phyloP scores from a whole-genome alignment of 1,140 invertebrate species.

The Lepidurus packardi region DNA sequence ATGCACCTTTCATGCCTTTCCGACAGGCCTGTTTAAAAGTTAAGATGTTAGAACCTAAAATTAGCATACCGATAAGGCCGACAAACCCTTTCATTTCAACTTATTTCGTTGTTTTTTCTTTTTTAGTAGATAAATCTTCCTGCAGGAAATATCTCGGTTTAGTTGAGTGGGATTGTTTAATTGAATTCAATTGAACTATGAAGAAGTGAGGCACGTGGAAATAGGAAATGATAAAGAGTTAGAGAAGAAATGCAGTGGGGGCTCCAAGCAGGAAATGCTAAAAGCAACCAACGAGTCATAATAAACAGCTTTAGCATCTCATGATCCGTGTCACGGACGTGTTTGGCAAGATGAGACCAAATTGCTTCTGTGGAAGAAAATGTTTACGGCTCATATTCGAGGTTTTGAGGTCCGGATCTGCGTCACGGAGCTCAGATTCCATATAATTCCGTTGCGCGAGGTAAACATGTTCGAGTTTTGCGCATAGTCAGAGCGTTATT shows the following conservation, averaged over 20 bases:
- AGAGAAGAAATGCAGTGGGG: not conserved
- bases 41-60: constrained; percentile 6
- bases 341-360: not conserved
- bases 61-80: not conserved
- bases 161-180: not conserved
- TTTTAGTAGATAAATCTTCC: not conserved
- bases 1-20: constrained; percentile 21
- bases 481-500: not conserved
- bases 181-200: not conserved
- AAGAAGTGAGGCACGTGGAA: not conserved
- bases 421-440: not conserved
- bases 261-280: not conserved
- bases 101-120: not conserved
- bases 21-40: not conserved
- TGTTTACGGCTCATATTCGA: not conserved
- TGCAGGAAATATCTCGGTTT: not conserved
- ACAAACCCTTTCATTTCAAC: not conserved
- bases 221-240: not conserved
- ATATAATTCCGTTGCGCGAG: not conserved
- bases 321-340: not conserved
- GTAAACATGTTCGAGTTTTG: not conserved
- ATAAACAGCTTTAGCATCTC: not conserved
- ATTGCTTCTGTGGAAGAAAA: not conserved
- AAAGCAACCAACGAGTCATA: not conserved
- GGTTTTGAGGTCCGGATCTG: not conserved